Evolutionary conservation across 2,113 vertebrate genomes (phyloP), one percentile per base, ranked within the genome.

Genomic region (Tychaedon coryphoeus): DNA sequence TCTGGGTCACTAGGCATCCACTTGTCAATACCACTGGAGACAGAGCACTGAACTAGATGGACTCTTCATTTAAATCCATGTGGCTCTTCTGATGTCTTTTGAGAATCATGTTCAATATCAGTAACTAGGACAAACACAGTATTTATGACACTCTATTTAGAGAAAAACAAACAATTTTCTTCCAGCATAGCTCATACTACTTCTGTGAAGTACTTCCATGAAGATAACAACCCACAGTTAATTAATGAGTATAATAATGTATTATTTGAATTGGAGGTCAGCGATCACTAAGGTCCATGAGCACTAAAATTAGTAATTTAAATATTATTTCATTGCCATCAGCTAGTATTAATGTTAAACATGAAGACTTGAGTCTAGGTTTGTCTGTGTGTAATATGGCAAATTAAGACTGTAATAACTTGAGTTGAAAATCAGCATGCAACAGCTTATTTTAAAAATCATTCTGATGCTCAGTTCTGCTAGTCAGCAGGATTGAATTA

Each of bases 401-500:
- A 95, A 96, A 92, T 91, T 75, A 78, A 81, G 80, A 69, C 71
- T 61, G 14, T 50, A 87, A 65, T 81, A 92, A 91, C 53, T 61
- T 33, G 15, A 82, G 43, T 60, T 57, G 48, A 90, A 92, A 93
- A 90, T 0, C 74, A 65, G 76, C 64, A 90, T 34, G 64, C 66
- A 96, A 75, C 54, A 84, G 71, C 80, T 91, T 82, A 83, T 91
- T 92, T 86, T 74, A 62, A 80, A 93, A 94, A 93, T 71, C 18
- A 67, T 85, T 92, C 47, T 42, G 50, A 61, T 61, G 73, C 40
- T 96, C 70, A 71, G 58, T 73, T 79, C 48, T 94, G 77, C 83
- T 86, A 73, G 78, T 94, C 91, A 95, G 90, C 66, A 96, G 88
- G 91, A 91, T 94, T 95, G 88, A 92, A 89, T 97, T 96, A 94